These are phyloP conservation scores for Hydractinia symbiolongicarpus DNA, from an alignment of 30 jellyfish, hydroid and myxozoan species.

Conservation along the genomic window DNA sequence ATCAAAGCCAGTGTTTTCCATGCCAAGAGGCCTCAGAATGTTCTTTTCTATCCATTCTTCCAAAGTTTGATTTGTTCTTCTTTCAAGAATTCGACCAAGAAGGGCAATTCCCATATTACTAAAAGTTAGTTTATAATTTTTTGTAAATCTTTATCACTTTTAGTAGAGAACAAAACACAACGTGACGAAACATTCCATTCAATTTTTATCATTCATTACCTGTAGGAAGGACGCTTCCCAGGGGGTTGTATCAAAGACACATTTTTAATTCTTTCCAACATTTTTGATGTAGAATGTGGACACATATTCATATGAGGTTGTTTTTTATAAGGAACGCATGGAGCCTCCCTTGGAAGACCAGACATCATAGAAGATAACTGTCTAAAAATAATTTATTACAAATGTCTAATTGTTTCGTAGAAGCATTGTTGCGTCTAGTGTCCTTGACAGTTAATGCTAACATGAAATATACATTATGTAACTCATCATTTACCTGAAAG, in stretches of 20 bases:
- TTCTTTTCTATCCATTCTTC: slow-evolving; percentile 47
- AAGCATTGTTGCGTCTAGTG: too few relatives aligned
- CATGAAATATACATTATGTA: background rate
- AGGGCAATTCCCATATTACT: slow-evolving; percentile 76
- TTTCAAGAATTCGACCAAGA: slow-evolving; percentile 74
- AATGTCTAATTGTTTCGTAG: too few relatives aligned
- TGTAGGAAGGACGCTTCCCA: slow-evolving; percentile 45
- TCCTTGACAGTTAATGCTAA: background rate
- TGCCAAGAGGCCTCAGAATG: slow-evolving; percentile 49
- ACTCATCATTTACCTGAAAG: slow-evolving; percentile 53
- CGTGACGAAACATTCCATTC: background rate
- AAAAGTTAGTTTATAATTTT: background rate
- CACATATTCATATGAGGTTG: slow-evolving; percentile 40
- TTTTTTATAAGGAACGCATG: slow-evolving; percentile 48
- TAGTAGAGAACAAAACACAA: too few relatives aligned
- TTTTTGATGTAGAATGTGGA: slow-evolving; percentile 54
- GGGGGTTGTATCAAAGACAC: slow-evolving; percentile 40
- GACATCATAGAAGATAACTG: slow-evolving; percentile 76
- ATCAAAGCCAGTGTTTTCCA: slow-evolving; percentile 58
- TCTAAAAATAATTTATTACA: slow-evolving; percentile 21
- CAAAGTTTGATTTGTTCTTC: slow-evolving; percentile 25
- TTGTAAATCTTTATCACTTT: too few relatives aligned
- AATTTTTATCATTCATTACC: too few relatives aligned
- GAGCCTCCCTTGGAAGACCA: slow-evolving; percentile 89
- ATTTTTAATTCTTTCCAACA: slow-evolving; percentile 50